Conservation (phyloP, 2,797 vertebrate species). For the Aldrovandia affinis region DNA sequence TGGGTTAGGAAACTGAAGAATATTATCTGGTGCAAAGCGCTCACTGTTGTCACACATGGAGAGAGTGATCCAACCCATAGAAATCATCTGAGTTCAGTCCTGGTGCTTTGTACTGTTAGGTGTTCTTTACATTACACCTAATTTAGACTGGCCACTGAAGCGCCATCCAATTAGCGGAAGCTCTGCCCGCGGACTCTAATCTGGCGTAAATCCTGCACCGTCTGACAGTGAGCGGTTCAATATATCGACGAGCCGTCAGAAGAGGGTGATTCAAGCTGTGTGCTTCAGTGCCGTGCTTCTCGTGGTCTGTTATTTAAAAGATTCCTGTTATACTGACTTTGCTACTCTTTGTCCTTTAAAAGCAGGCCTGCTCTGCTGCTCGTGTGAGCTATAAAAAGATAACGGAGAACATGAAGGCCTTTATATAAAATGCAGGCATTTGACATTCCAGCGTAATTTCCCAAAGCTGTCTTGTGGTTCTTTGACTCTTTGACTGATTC, state of each 20-base stretch:
- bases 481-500: no score
- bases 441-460: no score
- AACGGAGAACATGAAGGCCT: no score
- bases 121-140: slow-evolving; percentile 4
- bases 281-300: neutral
- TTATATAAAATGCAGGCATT: no score
- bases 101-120: neutral
- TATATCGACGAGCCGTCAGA: slow-evolving; percentile 11
- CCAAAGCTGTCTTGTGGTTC: no score
- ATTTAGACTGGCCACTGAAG: slow-evolving; percentile 22
- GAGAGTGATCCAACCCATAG: neutral
- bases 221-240: neutral
- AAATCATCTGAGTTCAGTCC: neutral
- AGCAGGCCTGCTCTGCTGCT: no score
- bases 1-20: no score
- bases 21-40: neutral
- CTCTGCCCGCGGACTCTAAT: slow-evolving; percentile 1
- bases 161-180: neutral
- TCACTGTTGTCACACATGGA: neutral
- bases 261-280: neutral
- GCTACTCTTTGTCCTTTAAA: no score
- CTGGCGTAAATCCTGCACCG: neutral
- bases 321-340: no score
- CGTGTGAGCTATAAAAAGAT: no score
- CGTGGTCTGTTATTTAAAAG: neutral